Conservation (phyloP, 1,140 invertebrate genomes). For the Meloidogyne hapla region DNA sequence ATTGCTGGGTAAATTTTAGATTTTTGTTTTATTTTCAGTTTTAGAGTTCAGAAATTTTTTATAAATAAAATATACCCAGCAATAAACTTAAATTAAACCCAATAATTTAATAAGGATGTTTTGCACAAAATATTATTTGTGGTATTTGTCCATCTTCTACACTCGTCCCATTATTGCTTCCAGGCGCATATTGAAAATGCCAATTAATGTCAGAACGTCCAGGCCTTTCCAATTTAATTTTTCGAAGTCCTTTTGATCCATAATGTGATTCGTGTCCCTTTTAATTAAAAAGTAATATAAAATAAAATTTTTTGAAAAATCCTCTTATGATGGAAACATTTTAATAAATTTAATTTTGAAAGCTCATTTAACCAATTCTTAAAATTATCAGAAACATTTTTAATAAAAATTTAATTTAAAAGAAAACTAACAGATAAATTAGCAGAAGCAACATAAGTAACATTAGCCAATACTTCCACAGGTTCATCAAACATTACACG, state of each 20-base stretch:
- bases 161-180: constrained; percentile 85
- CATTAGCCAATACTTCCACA: constrained; percentile 78
- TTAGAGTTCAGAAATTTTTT: no score
- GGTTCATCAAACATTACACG: constrained; percentile 85
- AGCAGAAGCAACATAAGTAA: constrained; percentile 79
- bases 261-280: constrained; percentile 85
- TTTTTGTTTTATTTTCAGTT: no score
- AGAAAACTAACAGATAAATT: constrained; percentile 73
- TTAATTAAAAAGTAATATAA: constrained; percentile 54
- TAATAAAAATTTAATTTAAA: constrained; percentile 16
- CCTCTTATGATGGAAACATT: no score
- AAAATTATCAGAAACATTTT: background rate
- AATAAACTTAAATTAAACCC: no score
- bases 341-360: no score
- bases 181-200: constrained; percentile 80
- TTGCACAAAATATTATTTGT: constrained; percentile 77
- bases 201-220: constrained; percentile 70
- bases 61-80: no score
- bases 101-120: constrained; percentile 24
- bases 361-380: no score
- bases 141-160: constrained; percentile 87
- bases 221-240: constrained; percentile 66
- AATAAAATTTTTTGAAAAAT: background rate
- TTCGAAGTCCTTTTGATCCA: constrained; percentile 78
- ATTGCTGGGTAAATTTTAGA: no score